phyloP scores from a whole-genome alignment of 2,113 vertebrate species.

The Atlantisia rogersi region DNA sequence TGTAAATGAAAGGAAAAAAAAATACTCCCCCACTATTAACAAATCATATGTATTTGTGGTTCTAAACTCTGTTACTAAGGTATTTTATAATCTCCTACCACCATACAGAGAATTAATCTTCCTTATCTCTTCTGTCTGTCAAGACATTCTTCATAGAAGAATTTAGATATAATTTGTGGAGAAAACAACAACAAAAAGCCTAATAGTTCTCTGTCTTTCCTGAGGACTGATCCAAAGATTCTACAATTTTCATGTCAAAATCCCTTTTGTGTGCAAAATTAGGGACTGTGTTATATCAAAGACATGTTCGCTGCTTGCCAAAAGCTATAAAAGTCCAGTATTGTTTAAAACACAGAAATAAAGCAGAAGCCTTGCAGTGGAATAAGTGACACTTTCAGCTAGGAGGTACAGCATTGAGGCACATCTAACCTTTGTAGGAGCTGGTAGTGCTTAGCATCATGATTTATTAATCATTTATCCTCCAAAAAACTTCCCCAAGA shows the following conservation, averaged over 20 bases:
- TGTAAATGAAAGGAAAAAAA: background rate
- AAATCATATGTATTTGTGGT: background rate
- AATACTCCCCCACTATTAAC: background rate
- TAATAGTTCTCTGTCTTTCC: conserved; percentile 9
- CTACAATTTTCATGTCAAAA: conserved; percentile 18
- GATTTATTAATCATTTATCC: conserved; percentile 16
- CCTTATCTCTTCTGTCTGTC: background rate
- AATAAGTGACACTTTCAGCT: conserved; percentile 4
- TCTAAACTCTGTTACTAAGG: background rate
- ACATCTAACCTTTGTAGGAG: background rate
- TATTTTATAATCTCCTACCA: background rate
- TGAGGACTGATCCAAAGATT: background rate
- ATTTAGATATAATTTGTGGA: conserved; percentile 8
- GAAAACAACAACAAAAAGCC: conserved; percentile 28
- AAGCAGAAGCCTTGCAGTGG: background rate
- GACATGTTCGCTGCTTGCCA: background rate
- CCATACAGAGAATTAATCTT: background rate
- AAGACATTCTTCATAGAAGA: conserved; percentile 1
- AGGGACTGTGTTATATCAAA: conserved; percentile 50
- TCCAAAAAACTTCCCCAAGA: background rate
- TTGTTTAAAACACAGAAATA: conserved; percentile 48
- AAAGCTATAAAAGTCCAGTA: conserved; percentile 43
- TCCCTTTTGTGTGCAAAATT: conserved; percentile 20
- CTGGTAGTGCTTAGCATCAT: conserved; percentile 3
- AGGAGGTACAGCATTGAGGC: background rate